phyloP scores from a whole-genome alignment of 2,888 invertebrate species.

The Plusia festucae region DNA sequence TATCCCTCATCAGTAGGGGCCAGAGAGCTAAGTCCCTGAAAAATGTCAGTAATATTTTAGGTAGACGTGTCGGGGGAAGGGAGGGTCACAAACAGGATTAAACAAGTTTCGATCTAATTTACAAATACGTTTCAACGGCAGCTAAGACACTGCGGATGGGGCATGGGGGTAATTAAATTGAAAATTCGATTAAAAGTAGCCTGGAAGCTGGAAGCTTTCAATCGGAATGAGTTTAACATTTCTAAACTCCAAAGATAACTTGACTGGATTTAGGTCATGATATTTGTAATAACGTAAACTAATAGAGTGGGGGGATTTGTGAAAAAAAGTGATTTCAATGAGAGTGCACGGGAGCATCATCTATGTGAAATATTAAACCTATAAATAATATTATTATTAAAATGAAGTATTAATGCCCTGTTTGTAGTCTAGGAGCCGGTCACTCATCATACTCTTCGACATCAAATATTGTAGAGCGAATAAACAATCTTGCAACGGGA shows the following conservation, averaged over 20 bases:
- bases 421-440: too few species aligned
- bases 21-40: constrained; percentile 72
- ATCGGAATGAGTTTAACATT: neutral
- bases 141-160: constrained; percentile 10
- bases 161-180: constrained; percentile 38
- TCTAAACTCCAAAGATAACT: neutral
- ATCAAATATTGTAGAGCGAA: too few species aligned
- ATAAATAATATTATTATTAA: too few species aligned
- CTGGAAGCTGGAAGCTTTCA: neutral
- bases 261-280: neutral
- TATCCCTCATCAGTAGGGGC: constrained; percentile 62
- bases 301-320: too few species aligned
- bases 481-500: too few species aligned
- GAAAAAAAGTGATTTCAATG: too few species aligned
- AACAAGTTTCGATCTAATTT: constrained; percentile 73
- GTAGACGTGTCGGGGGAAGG: constrained; percentile 60
- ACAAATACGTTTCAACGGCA: constrained; percentile 56
- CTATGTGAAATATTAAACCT: too few species aligned
- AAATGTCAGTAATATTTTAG: constrained; percentile 81
- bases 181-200: constrained; percentile 22
- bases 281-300: too few species aligned
- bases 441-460: too few species aligned
- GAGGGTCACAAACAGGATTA: constrained; percentile 67
- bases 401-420: too few species aligned
- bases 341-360: too few species aligned